These are phyloP conservation scores for Sitta carolinensis DNA, from an alignment of 2,797 vertebrate genomes.

Conservation along the genomic window DNA sequence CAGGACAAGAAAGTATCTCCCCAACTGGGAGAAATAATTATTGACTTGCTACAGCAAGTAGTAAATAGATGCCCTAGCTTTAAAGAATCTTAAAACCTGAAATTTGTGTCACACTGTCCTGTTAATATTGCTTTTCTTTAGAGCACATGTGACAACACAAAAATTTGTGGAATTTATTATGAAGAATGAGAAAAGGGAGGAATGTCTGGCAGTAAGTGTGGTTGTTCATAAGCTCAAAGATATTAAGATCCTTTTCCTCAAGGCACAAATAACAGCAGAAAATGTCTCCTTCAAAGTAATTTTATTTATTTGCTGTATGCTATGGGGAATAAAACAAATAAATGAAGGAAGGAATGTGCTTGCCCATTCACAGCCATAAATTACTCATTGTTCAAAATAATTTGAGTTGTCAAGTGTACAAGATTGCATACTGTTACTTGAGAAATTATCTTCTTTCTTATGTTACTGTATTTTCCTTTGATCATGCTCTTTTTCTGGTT, in stretches of 20 bases:
- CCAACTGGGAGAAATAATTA: background rate
- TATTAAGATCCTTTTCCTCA: background rate
- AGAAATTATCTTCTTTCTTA: background rate
- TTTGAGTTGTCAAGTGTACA: background rate
- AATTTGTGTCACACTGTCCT: background rate
- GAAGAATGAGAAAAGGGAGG: background rate
- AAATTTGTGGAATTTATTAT: background rate
- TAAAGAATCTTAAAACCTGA: background rate
- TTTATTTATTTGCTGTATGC: slow-evolving; percentile 1
- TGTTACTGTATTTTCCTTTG: background rate
- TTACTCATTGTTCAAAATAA: background rate
- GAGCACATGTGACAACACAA: background rate
- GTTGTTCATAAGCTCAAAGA: background rate
- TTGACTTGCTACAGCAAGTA: background rate
- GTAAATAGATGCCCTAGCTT: background rate
- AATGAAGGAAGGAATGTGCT: background rate
- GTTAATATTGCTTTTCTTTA: background rate
- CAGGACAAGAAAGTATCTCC: background rate
- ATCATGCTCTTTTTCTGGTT: background rate
- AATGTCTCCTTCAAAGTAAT: slow-evolving; percentile 3
- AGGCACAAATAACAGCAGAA: background rate
- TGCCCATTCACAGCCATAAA: background rate
- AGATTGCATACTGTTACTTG: background rate
- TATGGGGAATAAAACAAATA: background rate
- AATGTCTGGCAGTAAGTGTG: background rate